phyloP scores from a whole-genome alignment of 2,113 vertebrate genomes.

The Cathartes aura region DNA sequence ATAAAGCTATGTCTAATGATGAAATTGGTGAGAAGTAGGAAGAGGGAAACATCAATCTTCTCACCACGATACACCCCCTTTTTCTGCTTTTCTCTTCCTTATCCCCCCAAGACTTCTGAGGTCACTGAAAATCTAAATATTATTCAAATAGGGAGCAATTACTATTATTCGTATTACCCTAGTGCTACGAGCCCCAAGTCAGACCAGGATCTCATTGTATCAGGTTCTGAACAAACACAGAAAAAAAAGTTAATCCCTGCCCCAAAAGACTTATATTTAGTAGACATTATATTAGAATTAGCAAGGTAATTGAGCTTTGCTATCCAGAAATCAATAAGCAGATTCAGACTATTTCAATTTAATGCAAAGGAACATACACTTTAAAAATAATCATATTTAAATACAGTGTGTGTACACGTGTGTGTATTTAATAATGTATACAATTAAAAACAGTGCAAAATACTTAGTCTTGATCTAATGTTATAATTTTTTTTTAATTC shows the following conservation, averaged over 20 bases:
- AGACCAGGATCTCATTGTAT: conserved; percentile 69
- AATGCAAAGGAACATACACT: conserved; percentile 12
- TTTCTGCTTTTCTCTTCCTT: conserved; percentile 24
- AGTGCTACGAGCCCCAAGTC: conserved; percentile 70
- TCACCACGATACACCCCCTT: neutral
- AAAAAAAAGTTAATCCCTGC: conserved; percentile 65
- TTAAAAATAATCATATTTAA: neutral
- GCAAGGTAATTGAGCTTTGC: conserved; percentile 23
- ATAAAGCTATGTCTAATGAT: neutral
- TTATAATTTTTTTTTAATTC: neutral
- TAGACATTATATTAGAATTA: conserved; percentile 51
- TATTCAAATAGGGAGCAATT: conserved; percentile 65
- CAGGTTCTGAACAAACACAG: conserved; percentile 73
- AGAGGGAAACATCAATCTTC: conserved; percentile 21
- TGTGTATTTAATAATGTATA: neutral
- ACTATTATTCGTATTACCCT: conserved; percentile 69
- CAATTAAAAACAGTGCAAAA: neutral
- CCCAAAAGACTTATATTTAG: conserved; percentile 22
- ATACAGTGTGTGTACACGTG: neutral
- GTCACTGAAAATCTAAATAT: conserved; percentile 47
- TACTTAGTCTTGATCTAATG: neutral
- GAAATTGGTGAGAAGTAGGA: conserved; percentile 19
- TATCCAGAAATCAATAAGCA: conserved; percentile 14
- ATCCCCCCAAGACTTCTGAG: neutral
- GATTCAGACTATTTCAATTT: neutral